Evolutionary conservation across 2,113 vertebrate species (phyloP).

Genomic region (Nothocercus julius): DNA sequence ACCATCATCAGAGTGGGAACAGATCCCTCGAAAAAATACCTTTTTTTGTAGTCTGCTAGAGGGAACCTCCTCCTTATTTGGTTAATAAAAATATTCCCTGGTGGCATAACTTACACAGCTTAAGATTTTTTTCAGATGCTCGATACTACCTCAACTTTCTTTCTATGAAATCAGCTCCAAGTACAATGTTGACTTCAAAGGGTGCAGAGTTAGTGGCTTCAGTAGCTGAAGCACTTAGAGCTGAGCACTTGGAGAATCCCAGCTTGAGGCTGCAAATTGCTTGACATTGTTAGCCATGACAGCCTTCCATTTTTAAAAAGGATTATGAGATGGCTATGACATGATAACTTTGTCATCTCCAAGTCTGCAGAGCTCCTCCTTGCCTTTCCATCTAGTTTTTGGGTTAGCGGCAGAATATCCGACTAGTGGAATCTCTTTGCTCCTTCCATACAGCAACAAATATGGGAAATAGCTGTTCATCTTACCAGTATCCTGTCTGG

Average conservation of each 20-base stretch:
- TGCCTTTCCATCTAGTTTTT: conserved; percentile 34
- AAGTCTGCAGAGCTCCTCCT: conserved; percentile 19
- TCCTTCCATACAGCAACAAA: not conserved
- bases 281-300: not conserved
- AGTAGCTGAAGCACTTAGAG: not conserved
- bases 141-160: not conserved
- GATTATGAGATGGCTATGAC: not conserved
- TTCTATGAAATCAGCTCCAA: not conserved
- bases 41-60: not conserved
- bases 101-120: not conserved
- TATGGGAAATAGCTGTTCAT: not conserved
- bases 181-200: not conserved
- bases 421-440: not conserved
- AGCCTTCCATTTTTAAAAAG: not conserved
- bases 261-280: not conserved
- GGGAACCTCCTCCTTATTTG: not conserved
- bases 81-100: not conserved
- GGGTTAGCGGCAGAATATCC: not conserved
- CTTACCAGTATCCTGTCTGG: not conserved
- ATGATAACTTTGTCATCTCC: not conserved
- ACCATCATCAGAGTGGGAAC: not conserved
- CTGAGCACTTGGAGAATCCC: not conserved
- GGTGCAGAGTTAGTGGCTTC: not conserved
- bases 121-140: not conserved
- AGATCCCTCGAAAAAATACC: not conserved